A percentile compares a stretch with the other conserved stretches of the same genome.
These are phyloP conservation scores for Meloidogyne exigua DNA, from an alignment of 1,140 invertebrate genomes.

Conservation along the genomic window DNA sequence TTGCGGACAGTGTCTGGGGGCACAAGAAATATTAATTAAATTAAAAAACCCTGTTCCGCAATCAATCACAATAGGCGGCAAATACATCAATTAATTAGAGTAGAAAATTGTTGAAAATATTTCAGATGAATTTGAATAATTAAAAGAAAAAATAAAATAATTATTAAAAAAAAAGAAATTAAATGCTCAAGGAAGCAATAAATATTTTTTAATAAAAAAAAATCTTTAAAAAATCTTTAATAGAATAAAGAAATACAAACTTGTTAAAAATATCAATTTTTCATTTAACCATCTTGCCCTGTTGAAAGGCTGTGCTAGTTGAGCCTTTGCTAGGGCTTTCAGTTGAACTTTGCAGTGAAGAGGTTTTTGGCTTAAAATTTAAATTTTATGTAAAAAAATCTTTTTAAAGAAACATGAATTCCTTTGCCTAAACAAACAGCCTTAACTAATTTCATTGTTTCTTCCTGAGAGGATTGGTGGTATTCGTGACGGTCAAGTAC, in stretches of 20 bases:
- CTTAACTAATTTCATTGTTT: constrained; percentile 27
- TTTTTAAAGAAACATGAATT: constrained; percentile 15
- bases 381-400: neutral
- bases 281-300: neutral
- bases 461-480: constrained; percentile 19
- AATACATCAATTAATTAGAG: neutral
- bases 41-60: constrained; percentile 18
- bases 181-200: no score
- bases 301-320: neutral
- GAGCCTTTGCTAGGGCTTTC: neutral
- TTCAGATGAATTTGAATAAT: no score
- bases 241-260: neutral
- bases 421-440: constrained; percentile 32
- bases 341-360: neutral
- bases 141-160: no score
- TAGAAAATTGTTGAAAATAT: no score
- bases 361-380: constrained; percentile 17
- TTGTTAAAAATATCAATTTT: neutral
- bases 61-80: constrained; percentile 23
- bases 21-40: neutral
- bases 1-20: no score
- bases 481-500: constrained; percentile 8
- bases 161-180: no score
- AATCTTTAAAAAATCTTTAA: no score
- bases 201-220: no score